Conservation (phyloP, 1,140 invertebrate species). For the Drosophila nannoptera region DNA sequence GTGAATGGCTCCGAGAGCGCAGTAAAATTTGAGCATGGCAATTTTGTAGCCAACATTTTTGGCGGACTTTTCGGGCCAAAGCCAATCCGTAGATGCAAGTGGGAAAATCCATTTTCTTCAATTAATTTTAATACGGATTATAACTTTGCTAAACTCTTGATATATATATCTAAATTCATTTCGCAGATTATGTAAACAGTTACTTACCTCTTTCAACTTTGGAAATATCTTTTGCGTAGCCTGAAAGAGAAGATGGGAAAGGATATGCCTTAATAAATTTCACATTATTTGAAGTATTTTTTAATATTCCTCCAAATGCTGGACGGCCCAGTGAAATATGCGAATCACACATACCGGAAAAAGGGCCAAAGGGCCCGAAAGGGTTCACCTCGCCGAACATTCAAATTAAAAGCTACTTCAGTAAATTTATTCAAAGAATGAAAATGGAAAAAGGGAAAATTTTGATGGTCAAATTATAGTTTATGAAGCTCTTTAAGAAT, state of each 20-base stretch:
- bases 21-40: conserved; percentile 48
- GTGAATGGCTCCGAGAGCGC: conserved; percentile 60
- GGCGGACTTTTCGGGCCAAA: conserved; percentile 25
- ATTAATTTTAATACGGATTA: neutral
- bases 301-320: conserved; percentile 37
- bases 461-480: too few relatives aligned
- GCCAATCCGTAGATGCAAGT: conserved; percentile 7
- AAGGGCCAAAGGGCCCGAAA: conserved; percentile 1
- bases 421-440: conserved; percentile 7
- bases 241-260: conserved; percentile 57
- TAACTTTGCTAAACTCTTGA: neutral
- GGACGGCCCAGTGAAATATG: conserved; percentile 33
- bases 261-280: conserved; percentile 12
- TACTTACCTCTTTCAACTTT: conserved; percentile 78
- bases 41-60: conserved; percentile 26
- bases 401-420: conserved; percentile 74
- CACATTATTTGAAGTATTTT: conserved; percentile 42
- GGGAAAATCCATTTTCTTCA: conserved; percentile 6
- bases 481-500: conserved; percentile 2
- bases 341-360: conserved; percentile 22
- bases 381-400: conserved; percentile 51
- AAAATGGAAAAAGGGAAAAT: too few relatives aligned
- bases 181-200: too few relatives aligned
- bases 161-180: neutral
- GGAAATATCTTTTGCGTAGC: conserved; percentile 79